Base-by-base conservation (phyloP, 2,888 invertebrate genomes). In the Cheilosia vulpina region DNA sequence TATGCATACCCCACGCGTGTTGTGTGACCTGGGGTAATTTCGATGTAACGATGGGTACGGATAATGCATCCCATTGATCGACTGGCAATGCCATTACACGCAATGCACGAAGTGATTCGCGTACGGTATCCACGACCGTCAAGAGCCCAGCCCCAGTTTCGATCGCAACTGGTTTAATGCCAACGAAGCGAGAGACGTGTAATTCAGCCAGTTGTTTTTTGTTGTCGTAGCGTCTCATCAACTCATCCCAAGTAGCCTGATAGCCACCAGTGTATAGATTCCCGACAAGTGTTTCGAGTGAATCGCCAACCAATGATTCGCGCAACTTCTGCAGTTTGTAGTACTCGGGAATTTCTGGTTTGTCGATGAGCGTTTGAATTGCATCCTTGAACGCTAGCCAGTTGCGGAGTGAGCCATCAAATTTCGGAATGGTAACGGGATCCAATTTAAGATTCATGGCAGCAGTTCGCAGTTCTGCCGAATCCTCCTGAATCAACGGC, bases 341-440 rank as follows among this genome's bases (percentile, higher is more conserved):
- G n/a, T 58, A 58, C 38, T 58, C 58, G 41, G 17, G 38, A 38
- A 58, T 58, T 15, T 15, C 58, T 13, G 58, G 58, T 41, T 58
- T 58, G n/a, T 58, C 19, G 2, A 58, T 58, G 38, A 58, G 58
- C 17, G 19, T 58, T 38, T 58, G 17, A 19, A 58, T 58, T 34
- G 58, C 38, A 9, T 38, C 58, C 38, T 58, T 58, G 5, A 58
- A 58, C 38, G 34, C 58, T 17, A 58, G 19, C 58, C 58, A 58
- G 58, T 58, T 58, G 38, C 58, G 60, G 21, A 60, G 60, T 24
- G 43, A 60, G 43, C 60, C 60, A 60, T 60, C 60, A 24, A 60
- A 60, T 60, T 60, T 60, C 3, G 60, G 43, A 1, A 60, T 19
- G 2, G 60, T 60, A 41, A 60, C 41, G 11, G 13, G 60, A 43